Percentiles rank a stretch among this genome's conserved stretches.
phyloP scores from a whole-genome alignment of 53 echinoderm and acorn worm genomes.

The Antedon mediterranea region DNA sequence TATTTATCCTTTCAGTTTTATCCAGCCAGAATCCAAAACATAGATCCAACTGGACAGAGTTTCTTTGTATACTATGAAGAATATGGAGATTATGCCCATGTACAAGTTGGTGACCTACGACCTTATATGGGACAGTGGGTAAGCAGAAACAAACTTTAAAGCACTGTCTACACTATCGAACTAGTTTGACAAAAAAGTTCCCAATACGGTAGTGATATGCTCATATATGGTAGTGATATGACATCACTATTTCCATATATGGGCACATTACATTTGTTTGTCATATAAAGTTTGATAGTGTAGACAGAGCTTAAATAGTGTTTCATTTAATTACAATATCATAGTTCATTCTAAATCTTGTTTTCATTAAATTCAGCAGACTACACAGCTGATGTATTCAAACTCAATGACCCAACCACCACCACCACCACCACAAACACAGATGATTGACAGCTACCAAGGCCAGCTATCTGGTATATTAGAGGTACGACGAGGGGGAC shows the following conservation, averaged over 20 bases:
- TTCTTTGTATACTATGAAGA: constrained; percentile 74
- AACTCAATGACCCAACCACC: not conserved
- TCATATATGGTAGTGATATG: too few relatives aligned
- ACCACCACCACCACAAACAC: not conserved
- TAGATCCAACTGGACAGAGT: constrained; percentile 64
- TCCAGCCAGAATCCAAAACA: constrained; percentile 51
- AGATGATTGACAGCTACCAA: not conserved
- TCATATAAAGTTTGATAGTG: too few relatives aligned
- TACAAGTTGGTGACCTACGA: constrained; percentile 46
- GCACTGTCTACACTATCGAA: too few relatives aligned
- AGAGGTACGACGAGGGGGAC: not conserved
- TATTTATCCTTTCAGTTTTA: constrained; percentile 42
- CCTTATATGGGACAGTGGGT: constrained; percentile 69
- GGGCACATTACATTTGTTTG: too few relatives aligned
- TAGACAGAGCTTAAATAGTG: too few relatives aligned
- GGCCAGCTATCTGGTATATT: not conserved
- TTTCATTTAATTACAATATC: too few relatives aligned
- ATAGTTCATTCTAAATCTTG: too few relatives aligned
- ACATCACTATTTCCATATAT: too few relatives aligned
- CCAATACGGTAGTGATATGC: too few relatives aligned
- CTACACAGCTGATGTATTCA: not conserved
- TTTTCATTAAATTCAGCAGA: not conserved
- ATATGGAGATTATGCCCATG: constrained; percentile 88
- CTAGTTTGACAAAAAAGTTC: too few relatives aligned
- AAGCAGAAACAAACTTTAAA: constrained; percentile 9